Percentiles rank a stretch among this genome's conserved stretches.
phyloP scores from a whole-genome alignment of 2,888 invertebrate genomes.

The Mycalesis mineus region DNA sequence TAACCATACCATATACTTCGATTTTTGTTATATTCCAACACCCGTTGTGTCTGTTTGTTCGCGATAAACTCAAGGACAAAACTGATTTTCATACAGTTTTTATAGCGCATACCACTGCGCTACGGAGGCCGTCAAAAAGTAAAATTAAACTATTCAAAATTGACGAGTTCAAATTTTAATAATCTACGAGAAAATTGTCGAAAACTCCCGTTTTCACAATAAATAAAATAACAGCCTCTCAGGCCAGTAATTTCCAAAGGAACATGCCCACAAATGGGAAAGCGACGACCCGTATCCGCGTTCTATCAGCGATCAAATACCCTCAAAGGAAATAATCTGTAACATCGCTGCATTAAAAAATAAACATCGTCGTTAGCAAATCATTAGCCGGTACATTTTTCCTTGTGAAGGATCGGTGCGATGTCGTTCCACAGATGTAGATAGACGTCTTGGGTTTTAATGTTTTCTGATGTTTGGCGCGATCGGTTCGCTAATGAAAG shows the following conservation, averaged over 20 bases:
- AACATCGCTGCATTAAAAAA: slow-evolving; percentile 68
- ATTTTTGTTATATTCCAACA: too few species aligned
- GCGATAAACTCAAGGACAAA: too few species aligned
- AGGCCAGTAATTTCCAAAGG: slow-evolving; percentile 3
- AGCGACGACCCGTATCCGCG: slow-evolving; percentile 35
- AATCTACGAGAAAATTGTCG: too few species aligned
- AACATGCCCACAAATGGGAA: slow-evolving; percentile 19
- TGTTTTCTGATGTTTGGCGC: background rate
- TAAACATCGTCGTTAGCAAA: slow-evolving; percentile 77
- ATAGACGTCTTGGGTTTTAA: slow-evolving; percentile 15
- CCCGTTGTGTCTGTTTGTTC: too few species aligned
- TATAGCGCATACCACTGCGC: too few species aligned
- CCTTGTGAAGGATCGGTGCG: slow-evolving; percentile 51
- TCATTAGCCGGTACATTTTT: slow-evolving; percentile 71
- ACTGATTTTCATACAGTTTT: too few species aligned
- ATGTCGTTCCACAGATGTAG: slow-evolving; percentile 23
- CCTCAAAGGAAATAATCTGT: slow-evolving; percentile 75
- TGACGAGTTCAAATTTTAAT: too few species aligned
- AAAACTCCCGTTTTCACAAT: background rate
- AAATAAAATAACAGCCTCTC: background rate
- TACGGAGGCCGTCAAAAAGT: too few species aligned
- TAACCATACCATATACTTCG: too few species aligned
- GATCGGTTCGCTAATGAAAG: background rate
- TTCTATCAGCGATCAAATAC: slow-evolving; percentile 47
- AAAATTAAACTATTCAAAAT: too few species aligned